Conservation (phyloP, 2,888 invertebrate species). For the Rhodophaea formosa region DNA sequence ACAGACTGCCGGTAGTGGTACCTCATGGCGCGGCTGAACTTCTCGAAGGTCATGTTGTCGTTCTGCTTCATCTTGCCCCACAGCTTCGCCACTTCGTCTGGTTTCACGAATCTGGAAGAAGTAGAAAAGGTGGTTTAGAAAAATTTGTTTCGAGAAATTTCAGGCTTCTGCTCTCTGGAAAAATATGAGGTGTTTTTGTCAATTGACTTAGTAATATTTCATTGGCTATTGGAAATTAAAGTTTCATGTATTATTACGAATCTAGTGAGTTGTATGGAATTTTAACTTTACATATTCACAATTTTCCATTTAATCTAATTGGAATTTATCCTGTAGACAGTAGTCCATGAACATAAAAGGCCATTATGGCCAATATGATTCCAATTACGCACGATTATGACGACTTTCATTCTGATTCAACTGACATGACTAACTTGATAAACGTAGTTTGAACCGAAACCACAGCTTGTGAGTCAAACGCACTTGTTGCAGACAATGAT, state of each 20-base stretch:
- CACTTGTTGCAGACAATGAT: neutral
- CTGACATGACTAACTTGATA: slow-evolving; percentile 12
- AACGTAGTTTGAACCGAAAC: slow-evolving; percentile 12
- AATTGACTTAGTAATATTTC: too few relatives aligned
- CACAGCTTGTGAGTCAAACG: slow-evolving; percentile 15
- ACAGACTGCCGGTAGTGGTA: slow-evolving; percentile 91
- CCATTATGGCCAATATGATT: neutral
- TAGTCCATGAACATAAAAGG: neutral
- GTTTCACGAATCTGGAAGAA: slow-evolving; percentile 87
- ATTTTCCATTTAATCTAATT: too few relatives aligned
- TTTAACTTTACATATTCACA: too few relatives aligned
- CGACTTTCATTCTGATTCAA: slow-evolving; percentile 18
- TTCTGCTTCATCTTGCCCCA: slow-evolving; percentile 94
- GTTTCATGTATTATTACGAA: too few relatives aligned
- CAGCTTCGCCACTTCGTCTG: slow-evolving; percentile 91
- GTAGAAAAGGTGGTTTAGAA: neutral
- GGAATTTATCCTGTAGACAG: too few relatives aligned
- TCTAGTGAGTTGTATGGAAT: too few relatives aligned
- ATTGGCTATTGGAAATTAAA: too few relatives aligned
- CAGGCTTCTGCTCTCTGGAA: too few relatives aligned
- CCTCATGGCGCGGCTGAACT: slow-evolving; percentile 94
- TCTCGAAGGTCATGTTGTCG: slow-evolving; percentile 95
- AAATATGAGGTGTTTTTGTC: too few relatives aligned
- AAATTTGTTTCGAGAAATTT: neutral
- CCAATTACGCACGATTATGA: slow-evolving; percentile 1